phyloP scores from a whole-genome alignment of 2,888 invertebrate genomes.

The Morpho helenor region DNA sequence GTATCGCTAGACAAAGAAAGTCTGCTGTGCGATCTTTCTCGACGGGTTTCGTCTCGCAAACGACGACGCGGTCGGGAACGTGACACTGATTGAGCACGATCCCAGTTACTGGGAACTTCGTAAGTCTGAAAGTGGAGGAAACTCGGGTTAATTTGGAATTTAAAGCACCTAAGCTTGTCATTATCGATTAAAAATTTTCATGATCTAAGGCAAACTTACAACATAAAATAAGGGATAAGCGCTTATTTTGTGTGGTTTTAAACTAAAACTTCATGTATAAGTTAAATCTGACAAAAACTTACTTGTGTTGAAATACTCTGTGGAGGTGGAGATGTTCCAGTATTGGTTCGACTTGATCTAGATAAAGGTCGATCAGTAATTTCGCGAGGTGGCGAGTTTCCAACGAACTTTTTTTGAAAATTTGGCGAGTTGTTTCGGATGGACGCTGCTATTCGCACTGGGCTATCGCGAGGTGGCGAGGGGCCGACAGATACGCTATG shows the following conservation, averaged over 20 bases:
- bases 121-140: slow-evolving; percentile 55
- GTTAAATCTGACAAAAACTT: slow-evolving; percentile 17
- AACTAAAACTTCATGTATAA: too few species aligned
- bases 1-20: slow-evolving; percentile 84
- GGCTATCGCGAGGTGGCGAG: slow-evolving; percentile 55
- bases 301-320: slow-evolving; percentile 94
- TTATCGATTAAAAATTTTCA: too few species aligned
- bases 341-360: slow-evolving; percentile 69
- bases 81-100: slow-evolving; percentile 48
- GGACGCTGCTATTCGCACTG: slow-evolving; percentile 23
- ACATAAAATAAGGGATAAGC: too few species aligned
- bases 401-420: slow-evolving; percentile 67
- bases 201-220: too few species aligned
- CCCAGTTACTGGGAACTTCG: slow-evolving; percentile 61
- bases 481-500: slow-evolving; percentile 62
- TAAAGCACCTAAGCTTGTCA: too few species aligned
- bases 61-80: slow-evolving; percentile 58
- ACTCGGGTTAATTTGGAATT: too few species aligned
- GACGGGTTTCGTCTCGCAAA: slow-evolving; percentile 58
- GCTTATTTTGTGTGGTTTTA: too few species aligned
- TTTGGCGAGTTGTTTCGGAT: slow-evolving; percentile 23
- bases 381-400: slow-evolving; percentile 68
- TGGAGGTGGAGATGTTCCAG: slow-evolving; percentile 91
- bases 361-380: slow-evolving; percentile 38
- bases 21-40: slow-evolving; percentile 81